Percentiles rank a stretch among this genome's conserved stretches.
Conservation (phyloP, 2,888 invertebrate species). For the Autographa gamma region DNA sequence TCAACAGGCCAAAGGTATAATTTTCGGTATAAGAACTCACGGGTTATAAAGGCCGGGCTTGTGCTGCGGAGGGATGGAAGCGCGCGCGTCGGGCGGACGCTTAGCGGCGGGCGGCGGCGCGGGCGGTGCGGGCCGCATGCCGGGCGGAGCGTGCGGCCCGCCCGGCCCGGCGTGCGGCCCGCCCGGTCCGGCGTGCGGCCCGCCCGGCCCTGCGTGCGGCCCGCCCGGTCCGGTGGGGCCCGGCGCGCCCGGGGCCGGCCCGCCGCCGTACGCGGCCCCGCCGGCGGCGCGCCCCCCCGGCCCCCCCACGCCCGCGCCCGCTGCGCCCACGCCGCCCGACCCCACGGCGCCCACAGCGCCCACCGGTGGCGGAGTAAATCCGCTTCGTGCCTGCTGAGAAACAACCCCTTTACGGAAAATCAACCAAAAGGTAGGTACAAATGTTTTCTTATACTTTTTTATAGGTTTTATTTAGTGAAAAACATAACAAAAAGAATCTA, state of each 20-base stretch:
- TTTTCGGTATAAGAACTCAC: slow-evolving; percentile 45
- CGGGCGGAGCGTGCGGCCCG: slow-evolving; percentile 37
- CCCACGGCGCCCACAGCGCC: slow-evolving; percentile 40
- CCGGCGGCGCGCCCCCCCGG: slow-evolving; percentile 83
- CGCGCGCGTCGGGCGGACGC: slow-evolving; percentile 57
- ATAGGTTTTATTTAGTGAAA: too few species aligned
- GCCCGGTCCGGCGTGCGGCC: slow-evolving; percentile 57
- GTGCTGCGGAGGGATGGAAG: slow-evolving; percentile 82
- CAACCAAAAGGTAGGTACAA: background rate
- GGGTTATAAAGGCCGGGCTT: slow-evolving; percentile 81
- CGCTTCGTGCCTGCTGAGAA: slow-evolving; percentile 84
- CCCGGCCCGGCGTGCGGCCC: slow-evolving; percentile 55
- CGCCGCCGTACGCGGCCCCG: slow-evolving; percentile 88
- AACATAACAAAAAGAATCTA: too few species aligned
- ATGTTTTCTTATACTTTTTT: too few species aligned
- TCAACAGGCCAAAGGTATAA: too few species aligned
- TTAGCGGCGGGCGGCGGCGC: slow-evolving; percentile 59
- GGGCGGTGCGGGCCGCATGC: slow-evolving; percentile 54
- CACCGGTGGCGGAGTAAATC: slow-evolving; percentile 87
- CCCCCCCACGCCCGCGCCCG: slow-evolving; percentile 68
- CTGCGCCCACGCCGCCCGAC: slow-evolving; percentile 59
- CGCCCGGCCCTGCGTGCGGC: slow-evolving; percentile 86
- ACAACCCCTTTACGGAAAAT: background rate
- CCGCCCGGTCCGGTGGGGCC: slow-evolving; percentile 64
- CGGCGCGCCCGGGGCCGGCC: slow-evolving; percentile 59